Conservation (phyloP, 2,888 invertebrate genomes). For the Ypsolopha sequella region DNA sequence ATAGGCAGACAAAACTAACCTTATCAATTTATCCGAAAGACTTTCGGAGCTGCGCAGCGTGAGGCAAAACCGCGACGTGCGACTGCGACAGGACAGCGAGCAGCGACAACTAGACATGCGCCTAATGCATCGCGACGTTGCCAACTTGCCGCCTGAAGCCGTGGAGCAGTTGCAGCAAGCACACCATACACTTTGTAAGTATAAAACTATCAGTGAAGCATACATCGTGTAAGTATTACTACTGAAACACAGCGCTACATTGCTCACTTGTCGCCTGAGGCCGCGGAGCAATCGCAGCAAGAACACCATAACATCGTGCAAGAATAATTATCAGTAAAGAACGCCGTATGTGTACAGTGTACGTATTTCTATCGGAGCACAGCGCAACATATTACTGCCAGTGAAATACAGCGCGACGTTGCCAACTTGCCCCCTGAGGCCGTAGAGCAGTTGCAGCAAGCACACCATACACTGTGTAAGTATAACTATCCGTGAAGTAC, state of each 20-base stretch:
- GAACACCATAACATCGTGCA: slow-evolving; percentile 82
- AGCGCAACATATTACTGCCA: too few relatives aligned
- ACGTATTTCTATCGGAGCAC: neutral
- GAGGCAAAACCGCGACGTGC: slow-evolving; percentile 81
- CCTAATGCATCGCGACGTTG: slow-evolving; percentile 79
- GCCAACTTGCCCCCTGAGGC: slow-evolving; percentile 80
- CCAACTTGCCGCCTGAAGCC: slow-evolving; percentile 79
- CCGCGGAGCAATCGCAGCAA: slow-evolving; percentile 79
- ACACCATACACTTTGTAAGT: slow-evolving; percentile 82
- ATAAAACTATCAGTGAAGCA: neutral
- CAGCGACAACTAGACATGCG: slow-evolving; percentile 81
- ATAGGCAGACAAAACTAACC: too few relatives aligned
- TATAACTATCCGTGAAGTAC: neutral
- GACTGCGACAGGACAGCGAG: slow-evolving; percentile 81
- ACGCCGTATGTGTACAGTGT: neutral
- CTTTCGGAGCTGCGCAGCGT: slow-evolving; percentile 81
- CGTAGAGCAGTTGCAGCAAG: slow-evolving; percentile 78
- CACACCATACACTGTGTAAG: slow-evolving; percentile 77
- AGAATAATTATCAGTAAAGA: slow-evolving; percentile 29
- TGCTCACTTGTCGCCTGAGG: too few relatives aligned
- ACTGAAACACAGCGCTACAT: too few relatives aligned
- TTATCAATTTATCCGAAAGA: slow-evolving; percentile 35
- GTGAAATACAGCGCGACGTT: slow-evolving; percentile 74
- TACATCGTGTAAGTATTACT: neutral
- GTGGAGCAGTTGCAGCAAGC: slow-evolving; percentile 80